Evolutionary conservation across 2,888 invertebrate species (phyloP), one percentile per base, ranked within the genome.

Genomic region (Chrysolina haemoptera): DNA sequence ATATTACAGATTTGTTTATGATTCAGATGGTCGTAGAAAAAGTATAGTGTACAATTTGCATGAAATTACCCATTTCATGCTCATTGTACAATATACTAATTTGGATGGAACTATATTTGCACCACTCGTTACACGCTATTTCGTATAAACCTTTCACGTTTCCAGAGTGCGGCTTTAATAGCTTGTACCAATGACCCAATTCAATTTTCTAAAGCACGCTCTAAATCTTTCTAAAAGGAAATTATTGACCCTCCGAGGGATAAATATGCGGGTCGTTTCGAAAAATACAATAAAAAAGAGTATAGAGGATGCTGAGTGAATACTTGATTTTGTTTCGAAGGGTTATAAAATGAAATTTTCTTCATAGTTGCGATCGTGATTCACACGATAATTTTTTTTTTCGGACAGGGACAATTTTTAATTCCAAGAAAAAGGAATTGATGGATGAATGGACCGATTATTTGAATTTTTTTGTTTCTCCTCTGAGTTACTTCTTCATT

Each of bases 181-280:
- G 35, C 35, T 35, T 27, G 22, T 12, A 59, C n/a, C 59, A 35
- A 59, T 59, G 59, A 22, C 59, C 59, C 59, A 59, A 59, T 59
- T 59, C 59, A 59, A 59, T 59, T 59, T 59, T 59, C 59, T n/a
- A n/a, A 35, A 59, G 59, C 59, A 59, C 35, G 27, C 59, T 27
- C 35, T 59, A 59, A 59, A 59, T 59, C 59, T 59, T 59, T 59
- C 16, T 6, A 27, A n/a, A 59, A 8, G 59, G 27, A 59, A 59
- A 59, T 59, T 59, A 59, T 59, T 35, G 59, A 59, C 59, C 59
- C 35, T 27, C 22, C 14, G 59, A 59, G 59, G 22, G 22, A 27
- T 8, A 59, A 27, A 35, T 59, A 59, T 59, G 59, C 59, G 59
- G 27, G 22, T 27, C 59, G 59, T 27, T 35, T 27, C 59, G n/a